phyloP scores from a whole-genome alignment of 2,797 vertebrate genomes.

The Mergus octosetaceus region DNA sequence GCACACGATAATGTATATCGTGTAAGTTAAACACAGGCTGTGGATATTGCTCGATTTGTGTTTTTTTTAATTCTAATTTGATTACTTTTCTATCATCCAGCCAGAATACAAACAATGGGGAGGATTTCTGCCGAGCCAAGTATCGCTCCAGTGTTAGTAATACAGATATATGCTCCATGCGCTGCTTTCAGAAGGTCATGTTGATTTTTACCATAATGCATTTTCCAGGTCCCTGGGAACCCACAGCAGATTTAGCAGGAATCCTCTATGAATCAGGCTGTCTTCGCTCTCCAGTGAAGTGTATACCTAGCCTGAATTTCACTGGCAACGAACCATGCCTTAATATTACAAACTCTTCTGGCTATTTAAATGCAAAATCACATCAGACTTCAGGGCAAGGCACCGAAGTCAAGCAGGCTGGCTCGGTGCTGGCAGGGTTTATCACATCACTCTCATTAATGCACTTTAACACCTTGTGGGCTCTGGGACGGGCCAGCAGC shows the following conservation, averaged over 20 bases:
- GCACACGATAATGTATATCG: background rate
- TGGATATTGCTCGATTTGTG: accelerated
- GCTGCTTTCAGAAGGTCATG: background rate
- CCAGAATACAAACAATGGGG: background rate
- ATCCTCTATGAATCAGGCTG: background rate
- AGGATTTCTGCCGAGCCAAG: background rate
- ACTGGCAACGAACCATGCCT: background rate
- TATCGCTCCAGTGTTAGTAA: background rate
- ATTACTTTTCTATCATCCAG: background rate
- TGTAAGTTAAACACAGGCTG: background rate
- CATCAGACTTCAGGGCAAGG: background rate
- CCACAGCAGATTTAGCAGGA: background rate
- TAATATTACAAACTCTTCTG: conserved; percentile 1
- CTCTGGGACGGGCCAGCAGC: background rate
- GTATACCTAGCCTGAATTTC: background rate
- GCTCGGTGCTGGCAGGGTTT: background rate
- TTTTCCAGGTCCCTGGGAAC: conserved; percentile 22
- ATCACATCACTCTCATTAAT: background rate
- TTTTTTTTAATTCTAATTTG: background rate
- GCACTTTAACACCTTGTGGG: background rate
- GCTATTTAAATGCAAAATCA: background rate
- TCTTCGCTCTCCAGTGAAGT: background rate
- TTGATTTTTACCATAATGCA: background rate
- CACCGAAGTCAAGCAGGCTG: background rate
- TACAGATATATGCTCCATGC: background rate